Conservation (phyloP, 2,797 vertebrate genomes). For the Platyrinchus mystaceus region DNA sequence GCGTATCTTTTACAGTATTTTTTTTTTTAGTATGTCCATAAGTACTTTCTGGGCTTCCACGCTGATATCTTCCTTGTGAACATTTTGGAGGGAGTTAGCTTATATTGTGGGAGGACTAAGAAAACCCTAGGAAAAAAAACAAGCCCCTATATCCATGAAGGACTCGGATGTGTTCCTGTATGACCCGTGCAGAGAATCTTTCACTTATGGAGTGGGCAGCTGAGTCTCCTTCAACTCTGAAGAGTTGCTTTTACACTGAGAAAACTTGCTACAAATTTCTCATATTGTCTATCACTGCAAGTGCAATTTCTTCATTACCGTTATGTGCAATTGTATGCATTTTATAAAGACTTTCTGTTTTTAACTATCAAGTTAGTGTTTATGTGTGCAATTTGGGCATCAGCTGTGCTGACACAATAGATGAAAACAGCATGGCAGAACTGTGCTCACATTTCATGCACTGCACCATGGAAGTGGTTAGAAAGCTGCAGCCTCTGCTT, state of each 20-base stretch:
- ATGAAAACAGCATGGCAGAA: background rate
- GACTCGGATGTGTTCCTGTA: background rate
- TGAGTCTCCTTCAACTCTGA: background rate
- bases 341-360: background rate
- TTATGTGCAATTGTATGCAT: background rate
- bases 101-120: background rate
- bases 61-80: background rate
- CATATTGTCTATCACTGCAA: background rate
- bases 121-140: background rate
- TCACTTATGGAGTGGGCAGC: background rate
- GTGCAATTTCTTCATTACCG: background rate
- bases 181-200: background rate
- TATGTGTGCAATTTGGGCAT: background rate
- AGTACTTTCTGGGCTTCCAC: background rate
- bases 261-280: background rate
- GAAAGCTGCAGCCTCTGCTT: background rate
- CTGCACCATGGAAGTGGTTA: background rate
- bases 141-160: background rate
- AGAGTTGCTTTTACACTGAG: background rate
- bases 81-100: background rate
- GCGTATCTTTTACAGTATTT: background rate
- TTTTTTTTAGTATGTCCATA: background rate
- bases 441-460: background rate
- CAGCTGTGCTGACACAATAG: background rate
- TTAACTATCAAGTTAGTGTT: background rate